Percentiles rank a stretch among this genome's conserved stretches.
Conservation (phyloP, 2,797 vertebrate species). For the Distichodus sexfasciatus region DNA sequence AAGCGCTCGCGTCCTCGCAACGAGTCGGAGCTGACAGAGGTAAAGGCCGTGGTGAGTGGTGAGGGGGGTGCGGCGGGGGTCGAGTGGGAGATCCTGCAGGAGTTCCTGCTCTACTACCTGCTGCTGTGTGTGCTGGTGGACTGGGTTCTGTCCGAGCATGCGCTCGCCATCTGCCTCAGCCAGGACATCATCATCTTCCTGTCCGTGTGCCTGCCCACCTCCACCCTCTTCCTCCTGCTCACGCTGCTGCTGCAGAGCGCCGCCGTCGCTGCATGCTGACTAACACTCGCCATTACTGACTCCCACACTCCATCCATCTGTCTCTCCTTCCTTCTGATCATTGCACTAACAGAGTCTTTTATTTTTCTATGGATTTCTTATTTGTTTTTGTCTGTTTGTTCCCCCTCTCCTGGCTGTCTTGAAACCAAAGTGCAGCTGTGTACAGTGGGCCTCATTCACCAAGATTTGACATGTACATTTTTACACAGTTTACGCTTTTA, state of each 20-base stretch:
- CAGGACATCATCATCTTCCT: slow-evolving; percentile 93
- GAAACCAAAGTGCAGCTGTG: slow-evolving; percentile 42
- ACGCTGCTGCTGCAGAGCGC: slow-evolving; percentile 75
- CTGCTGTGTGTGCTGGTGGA: slow-evolving; percentile 89
- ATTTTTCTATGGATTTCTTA: slow-evolving; percentile 34
- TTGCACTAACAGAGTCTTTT: slow-evolving; percentile 32
- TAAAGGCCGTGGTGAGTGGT: slow-evolving; percentile 98
- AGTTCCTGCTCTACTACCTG: slow-evolving; percentile 93
- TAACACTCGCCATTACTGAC: slow-evolving; percentile 2
- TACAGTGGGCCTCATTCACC: no score
- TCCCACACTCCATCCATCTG: slow-evolving; percentile 5
- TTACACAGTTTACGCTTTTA: no score
- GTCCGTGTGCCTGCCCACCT: slow-evolving; percentile 90
- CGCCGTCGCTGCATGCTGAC: slow-evolving; percentile 40
- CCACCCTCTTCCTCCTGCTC: slow-evolving; percentile 87
- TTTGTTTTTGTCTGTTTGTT: background rate
- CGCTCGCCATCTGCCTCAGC: slow-evolving; percentile 84
- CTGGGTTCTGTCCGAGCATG: slow-evolving; percentile 85
- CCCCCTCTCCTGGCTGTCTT: slow-evolving; percentile 43
- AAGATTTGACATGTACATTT: no score
- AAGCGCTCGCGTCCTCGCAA: slow-evolving; percentile 78
- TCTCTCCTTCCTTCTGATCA: slow-evolving; percentile 12
- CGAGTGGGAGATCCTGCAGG: slow-evolving; percentile 83
- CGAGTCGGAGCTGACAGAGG: slow-evolving; percentile 83
- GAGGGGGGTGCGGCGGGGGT: slow-evolving; percentile 65